Evolutionary conservation across 1,140 invertebrate species (phyloP).

Genomic region (Lepidurus apus): DNA sequence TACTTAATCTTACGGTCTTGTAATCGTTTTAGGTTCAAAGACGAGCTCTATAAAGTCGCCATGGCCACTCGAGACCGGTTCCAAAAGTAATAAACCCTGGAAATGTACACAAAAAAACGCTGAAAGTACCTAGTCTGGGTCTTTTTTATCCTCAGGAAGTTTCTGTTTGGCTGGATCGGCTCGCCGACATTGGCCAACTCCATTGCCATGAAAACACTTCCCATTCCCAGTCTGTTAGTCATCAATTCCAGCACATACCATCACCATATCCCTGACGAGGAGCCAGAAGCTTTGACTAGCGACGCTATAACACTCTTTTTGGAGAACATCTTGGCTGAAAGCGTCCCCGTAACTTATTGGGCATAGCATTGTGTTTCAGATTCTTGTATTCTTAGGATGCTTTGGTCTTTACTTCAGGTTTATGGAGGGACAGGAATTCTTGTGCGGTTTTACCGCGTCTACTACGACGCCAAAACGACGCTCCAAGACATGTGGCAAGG

Average conservation of each 20-base stretch:
- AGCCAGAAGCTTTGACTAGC: conserved; percentile 67
- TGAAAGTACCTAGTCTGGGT: neutral
- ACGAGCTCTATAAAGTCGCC: conserved; percentile 79
- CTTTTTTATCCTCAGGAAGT: conserved; percentile 49
- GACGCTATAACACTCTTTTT: conserved; percentile 60
- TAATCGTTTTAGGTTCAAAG: conserved; percentile 54
- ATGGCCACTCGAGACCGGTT: conserved; percentile 67
- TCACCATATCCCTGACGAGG: conserved; percentile 82
- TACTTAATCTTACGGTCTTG: neutral
- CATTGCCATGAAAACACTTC: conserved; percentile 76
- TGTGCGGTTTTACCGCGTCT: conserved; percentile 64
- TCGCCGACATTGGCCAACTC: conserved; percentile 79
- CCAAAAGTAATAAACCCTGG: conserved; percentile 56
- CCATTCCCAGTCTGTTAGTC: conserved; percentile 78
- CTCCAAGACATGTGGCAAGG: conserved; percentile 79
- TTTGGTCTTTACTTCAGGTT: conserved; percentile 50
- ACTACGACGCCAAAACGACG: conserved; percentile 68
- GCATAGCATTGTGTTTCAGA: neutral
- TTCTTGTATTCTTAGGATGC: neutral
- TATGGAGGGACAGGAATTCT: conserved; percentile 73
- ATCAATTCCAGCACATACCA: conserved; percentile 84
- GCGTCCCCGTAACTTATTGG: conserved; percentile 39
- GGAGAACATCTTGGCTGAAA: conserved; percentile 40
- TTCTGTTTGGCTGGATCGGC: conserved; percentile 88
- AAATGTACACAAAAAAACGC: conserved; percentile 17